A percentile compares a stretch with the other conserved stretches of the same genome.
phyloP scores from a whole-genome alignment of 2,113 vertebrate genomes.

The Heterocephalus glaber region DNA sequence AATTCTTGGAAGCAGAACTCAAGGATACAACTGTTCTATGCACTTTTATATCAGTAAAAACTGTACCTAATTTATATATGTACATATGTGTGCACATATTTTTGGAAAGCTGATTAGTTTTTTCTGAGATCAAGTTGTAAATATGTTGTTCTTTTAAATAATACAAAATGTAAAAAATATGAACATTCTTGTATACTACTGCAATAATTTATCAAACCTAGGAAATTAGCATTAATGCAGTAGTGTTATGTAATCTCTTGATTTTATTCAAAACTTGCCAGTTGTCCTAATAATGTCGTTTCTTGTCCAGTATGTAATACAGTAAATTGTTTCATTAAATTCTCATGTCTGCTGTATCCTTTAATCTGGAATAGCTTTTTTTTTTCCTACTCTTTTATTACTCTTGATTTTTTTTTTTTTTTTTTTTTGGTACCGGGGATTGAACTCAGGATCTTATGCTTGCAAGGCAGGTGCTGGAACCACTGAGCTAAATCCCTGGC shows the following conservation, averaged over 20 bases:
- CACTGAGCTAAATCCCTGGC: no score
- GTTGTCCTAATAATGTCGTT: background rate
- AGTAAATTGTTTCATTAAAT: background rate
- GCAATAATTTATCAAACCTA: background rate
- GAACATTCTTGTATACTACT: background rate
- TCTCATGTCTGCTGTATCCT: background rate
- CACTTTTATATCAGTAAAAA: slow-evolving; percentile 1
- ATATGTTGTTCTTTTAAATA: background rate
- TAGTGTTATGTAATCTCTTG: background rate
- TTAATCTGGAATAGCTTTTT: slow-evolving; percentile 35
- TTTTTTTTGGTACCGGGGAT: no score
- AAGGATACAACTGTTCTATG: background rate
- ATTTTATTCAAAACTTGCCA: background rate
- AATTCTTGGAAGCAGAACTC: background rate
- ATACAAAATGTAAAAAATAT: background rate
- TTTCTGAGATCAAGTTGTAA: slow-evolving; percentile 14
- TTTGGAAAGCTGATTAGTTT: slow-evolving; percentile 21
- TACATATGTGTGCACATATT: background rate
- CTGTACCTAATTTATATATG: background rate
- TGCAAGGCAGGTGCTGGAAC: no score
- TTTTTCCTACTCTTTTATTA: background rate
- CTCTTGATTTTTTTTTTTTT: background rate
- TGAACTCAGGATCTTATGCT: no score
- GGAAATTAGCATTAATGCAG: slow-evolving; percentile 3
- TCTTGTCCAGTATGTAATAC: background rate